Conservation (phyloP, 2,113 vertebrate genomes). For the Dipodomys merriami region DNA sequence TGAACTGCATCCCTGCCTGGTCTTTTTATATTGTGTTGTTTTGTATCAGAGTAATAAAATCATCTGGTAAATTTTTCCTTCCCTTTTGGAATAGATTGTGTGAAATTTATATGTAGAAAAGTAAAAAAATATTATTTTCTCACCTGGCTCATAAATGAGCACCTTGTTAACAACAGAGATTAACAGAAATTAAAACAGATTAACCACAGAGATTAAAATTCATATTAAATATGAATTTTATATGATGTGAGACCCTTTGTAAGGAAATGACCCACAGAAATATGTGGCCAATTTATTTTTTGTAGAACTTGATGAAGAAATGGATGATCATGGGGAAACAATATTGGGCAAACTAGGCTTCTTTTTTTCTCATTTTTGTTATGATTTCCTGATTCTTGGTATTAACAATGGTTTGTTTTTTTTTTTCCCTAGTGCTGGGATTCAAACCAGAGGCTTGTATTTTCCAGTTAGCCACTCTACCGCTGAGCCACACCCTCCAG, state of each 20-base stretch:
- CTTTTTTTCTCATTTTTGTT: background rate
- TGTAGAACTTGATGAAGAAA: too few species aligned
- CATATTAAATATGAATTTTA: background rate
- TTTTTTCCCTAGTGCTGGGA: too few species aligned
- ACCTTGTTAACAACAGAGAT: background rate
- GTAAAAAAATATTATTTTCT: background rate
- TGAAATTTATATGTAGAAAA: background rate
- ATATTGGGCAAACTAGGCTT: background rate
- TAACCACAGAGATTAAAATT: background rate
- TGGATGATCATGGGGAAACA: background rate
- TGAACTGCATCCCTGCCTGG: too few species aligned
- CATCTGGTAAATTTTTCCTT: background rate
- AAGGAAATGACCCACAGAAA: too few species aligned
- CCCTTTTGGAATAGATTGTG: background rate
- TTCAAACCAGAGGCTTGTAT: too few species aligned
- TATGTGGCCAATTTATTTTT: too few species aligned
- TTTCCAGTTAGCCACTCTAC: too few species aligned
- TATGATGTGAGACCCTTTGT: background rate
- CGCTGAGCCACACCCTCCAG: too few species aligned
- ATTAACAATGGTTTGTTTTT: too few species aligned
- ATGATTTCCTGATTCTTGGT: slow-evolving; percentile 4
- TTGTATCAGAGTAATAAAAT: slow-evolving; percentile 1
- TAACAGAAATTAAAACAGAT: too few species aligned
- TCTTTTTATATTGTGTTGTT: background rate
- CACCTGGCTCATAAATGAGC: background rate